A percentile compares a stretch with the other conserved stretches of the same genome.
Conservation (phyloP, 2,888 invertebrate species). For the Ophion costatus region DNA sequence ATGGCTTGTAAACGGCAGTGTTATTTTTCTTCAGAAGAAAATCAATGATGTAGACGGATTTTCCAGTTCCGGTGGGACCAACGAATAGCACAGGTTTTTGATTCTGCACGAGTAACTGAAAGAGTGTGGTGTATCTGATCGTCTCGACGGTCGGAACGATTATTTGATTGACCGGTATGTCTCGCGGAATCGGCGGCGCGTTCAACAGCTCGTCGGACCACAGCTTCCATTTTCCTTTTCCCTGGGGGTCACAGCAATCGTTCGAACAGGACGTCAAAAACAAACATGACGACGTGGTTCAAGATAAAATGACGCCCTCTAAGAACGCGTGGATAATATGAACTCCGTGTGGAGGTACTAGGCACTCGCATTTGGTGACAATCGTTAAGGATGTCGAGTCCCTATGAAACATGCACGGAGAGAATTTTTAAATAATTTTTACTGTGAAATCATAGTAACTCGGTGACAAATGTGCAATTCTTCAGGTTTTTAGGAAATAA, state of each 20-base stretch:
- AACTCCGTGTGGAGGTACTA: too few relatives aligned
- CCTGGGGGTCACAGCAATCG: conserved; percentile 79
- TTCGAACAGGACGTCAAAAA: background rate
- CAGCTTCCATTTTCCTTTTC: conserved; percentile 95
- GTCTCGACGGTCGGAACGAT: conserved; percentile 97
- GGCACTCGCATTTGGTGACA: background rate
- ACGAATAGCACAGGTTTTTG: conserved; percentile 94
- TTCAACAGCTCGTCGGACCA: conserved; percentile 94
- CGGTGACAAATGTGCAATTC: too few relatives aligned
- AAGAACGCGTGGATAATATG: too few relatives aligned
- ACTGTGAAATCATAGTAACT: too few relatives aligned
- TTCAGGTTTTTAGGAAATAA: too few relatives aligned
- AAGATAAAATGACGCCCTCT: too few relatives aligned
- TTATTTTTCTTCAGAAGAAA: conserved; percentile 93
- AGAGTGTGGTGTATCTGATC: conserved; percentile 91
- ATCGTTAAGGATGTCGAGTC: too few relatives aligned
- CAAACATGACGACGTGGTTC: too few relatives aligned
- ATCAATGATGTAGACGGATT: conserved; percentile 94
- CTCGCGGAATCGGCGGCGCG: conserved; percentile 92
- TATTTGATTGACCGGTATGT: conserved; percentile 97
- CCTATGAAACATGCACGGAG: too few relatives aligned
- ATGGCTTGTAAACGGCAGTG: conserved; percentile 91
- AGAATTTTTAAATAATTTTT: too few relatives aligned
- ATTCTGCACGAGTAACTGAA: conserved; percentile 91
- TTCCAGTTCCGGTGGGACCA: conserved; percentile 98